Base-by-base conservation (phyloP, 2,888 invertebrate species). In the Empis stercorea region DNA sequence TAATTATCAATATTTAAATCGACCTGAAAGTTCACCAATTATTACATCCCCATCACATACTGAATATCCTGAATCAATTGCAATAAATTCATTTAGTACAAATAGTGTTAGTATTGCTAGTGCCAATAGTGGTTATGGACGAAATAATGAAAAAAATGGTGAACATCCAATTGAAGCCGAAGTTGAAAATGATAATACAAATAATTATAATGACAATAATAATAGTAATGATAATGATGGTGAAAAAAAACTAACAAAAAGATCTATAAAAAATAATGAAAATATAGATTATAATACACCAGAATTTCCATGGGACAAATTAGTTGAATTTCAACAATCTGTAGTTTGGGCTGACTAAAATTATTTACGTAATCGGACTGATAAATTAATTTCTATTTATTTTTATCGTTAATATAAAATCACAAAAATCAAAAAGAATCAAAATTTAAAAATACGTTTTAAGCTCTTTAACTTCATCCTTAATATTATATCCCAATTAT, bases 251-350 rank as follows among this genome's bases (percentile, higher is more conserved):
- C 42, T 36, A 9, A 55, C 54, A 48, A 54, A 50, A 36, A 50
- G 59, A 47, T 61, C 66, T 17, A 38, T n/a, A 20, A 11, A 7
- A 27, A 47, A n/a, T n/a, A n/a, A 63, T 15, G 55, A 50, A 14
- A 50, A 55, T 44, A 48, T 53, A 14, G 52, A 50, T 37, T 56
- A 63, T 34, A 62, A 68, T 52, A 67, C 71, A 53, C 81, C 81
- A 15, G 76, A 79, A 15, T 85, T 87, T 63, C 87, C 87, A 46
- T 87, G 86, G 85, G 75, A 82, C 65, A 81, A 81, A 71, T 81
- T 83, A 50, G 73, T 76, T 59, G 80, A 84, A 64, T 71, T 87
- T 59, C 76, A 81, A 56, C 71, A 76, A 63, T 74, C 78, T 53
- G 74, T 80, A 62, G 70, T 78, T 61, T 85, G 85, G 84, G 81